Base-by-base conservation (phyloP, 1,140 invertebrate genomes). In the Drosophila pseudoananassae region DNA sequence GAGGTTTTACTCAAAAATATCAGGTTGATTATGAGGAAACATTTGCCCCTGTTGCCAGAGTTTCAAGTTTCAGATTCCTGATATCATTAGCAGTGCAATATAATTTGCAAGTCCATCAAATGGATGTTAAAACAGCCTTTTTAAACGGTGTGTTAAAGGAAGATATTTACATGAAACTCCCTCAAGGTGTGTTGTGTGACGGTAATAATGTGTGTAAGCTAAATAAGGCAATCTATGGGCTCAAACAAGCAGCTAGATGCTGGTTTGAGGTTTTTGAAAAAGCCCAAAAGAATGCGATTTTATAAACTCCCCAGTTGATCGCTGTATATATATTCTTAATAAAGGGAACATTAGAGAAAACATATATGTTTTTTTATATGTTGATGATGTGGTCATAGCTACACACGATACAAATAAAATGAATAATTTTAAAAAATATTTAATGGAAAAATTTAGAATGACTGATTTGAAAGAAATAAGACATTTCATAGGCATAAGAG, bases 51-150 rank as follows among this genome's bases (percentile, higher is more conserved):
- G 51, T 49, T 9, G 58, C 58, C 38, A 63, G 58, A 63, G 54
- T 70, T 43, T 58, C 54, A 4, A 72, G 54, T 46, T 73, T 73
- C 17, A 10, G 33, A 55, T 14, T 40, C n/a, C 33, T 71, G 6
- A 10, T 71, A 51, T 57, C 25, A 2, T 17, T 72, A 4, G 49
- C 69, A 59, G 20, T 50, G 23, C 58, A 89, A 79, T 78, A 70
- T 69, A 69, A 90, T 52, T 70, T 92, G 12, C 50, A 87, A n/a
- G 65, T 92, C 0, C 52, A 59, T 6, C 89, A 92, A 31, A 66
- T 92, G 40, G 90, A 93, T 73, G 76, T 92, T 4, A 74, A 66
- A 63, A 91, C 85, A 3, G 91, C 92, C 3, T 93, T 92, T 50
- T 59, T 93, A 25, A 90, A 93, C 76, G 91, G 91, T 27, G 51